A percentile compares a stretch with the other conserved stretches of the same genome.
Conservation (phyloP, 2,113 vertebrate species). For the Motacilla tschutschensis region DNA sequence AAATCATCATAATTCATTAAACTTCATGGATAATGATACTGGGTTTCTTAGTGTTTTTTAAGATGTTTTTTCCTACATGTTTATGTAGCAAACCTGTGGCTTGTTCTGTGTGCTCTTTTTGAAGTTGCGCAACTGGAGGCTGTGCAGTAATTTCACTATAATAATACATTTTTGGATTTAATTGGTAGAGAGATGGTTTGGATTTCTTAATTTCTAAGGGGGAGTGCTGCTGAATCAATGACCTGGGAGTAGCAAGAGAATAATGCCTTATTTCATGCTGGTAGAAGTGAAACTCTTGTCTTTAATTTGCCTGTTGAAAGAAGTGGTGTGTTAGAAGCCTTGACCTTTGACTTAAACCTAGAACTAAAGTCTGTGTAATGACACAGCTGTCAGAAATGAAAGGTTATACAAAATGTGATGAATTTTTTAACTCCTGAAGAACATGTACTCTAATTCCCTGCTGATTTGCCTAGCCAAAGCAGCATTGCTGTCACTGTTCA, state of each 20-base stretch:
- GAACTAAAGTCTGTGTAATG: conserved; percentile 3
- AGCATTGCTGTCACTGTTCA: neutral
- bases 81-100: neutral
- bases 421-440: neutral
- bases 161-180: neutral
- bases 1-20: neutral
- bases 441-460: neutral
- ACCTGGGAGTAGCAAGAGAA: neutral
- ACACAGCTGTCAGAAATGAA: conserved; percentile 14
- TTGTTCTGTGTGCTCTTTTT: neutral
- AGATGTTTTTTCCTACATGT: neutral
- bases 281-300: neutral
- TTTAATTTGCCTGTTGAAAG: neutral
- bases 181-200: neutral
- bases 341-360: conserved; percentile 1
- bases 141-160: neutral
- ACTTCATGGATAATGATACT: neutral
- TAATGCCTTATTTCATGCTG: neutral
- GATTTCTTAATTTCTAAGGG: neutral
- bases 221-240: neutral
- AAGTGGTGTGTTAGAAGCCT: neutral
- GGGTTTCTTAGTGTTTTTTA: neutral
- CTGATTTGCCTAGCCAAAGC: neutral
- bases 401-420: neutral
- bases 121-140: neutral